Conservation (phyloP, 1,140 invertebrate genomes). For the Acromyrmex charruanus region DNA sequence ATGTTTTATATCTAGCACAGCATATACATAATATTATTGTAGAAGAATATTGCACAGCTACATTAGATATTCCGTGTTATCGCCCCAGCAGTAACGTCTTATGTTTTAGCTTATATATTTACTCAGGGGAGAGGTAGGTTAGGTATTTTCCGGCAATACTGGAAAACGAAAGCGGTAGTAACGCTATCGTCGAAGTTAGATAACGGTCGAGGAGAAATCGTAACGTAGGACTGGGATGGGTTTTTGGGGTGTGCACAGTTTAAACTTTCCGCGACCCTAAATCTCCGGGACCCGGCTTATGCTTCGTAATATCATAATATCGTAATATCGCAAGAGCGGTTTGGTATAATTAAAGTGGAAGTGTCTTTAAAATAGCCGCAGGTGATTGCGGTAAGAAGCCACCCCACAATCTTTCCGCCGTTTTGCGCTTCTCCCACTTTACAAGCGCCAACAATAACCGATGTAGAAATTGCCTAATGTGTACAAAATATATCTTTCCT, state of each 20-base stretch:
- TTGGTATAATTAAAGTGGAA: conserved; percentile 85
- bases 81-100: conserved; percentile 36
- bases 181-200: conserved; percentile 73
- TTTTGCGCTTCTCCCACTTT: conserved; percentile 64
- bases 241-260: conserved; percentile 73
- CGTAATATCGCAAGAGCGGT: conserved; percentile 82
- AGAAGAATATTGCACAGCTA: conserved; percentile 5
- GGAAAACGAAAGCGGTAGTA: conserved; percentile 59
- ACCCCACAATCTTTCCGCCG: conserved; percentile 72
- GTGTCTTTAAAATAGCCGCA: conserved; percentile 84
- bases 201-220: conserved; percentile 69
- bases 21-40: conserved; percentile 20
- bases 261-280: conserved; percentile 81
- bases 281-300: conserved; percentile 79
- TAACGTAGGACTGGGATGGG: conserved; percentile 70
- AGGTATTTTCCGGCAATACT: conserved; percentile 56
- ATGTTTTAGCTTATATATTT: conserved; percentile 56
- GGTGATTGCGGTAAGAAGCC: conserved; percentile 78
- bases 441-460: conserved; percentile 51
- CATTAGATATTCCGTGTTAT: conserved; percentile 40
- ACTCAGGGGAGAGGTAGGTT: conserved; percentile 43
- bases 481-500: conserved; percentile 10
- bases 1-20: not conserved
- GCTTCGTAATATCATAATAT: conserved; percentile 84
- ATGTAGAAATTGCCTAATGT: conserved; percentile 1